phyloP scores from a whole-genome alignment of 2,113 vertebrate species.

The Suncus etruscus region DNA sequence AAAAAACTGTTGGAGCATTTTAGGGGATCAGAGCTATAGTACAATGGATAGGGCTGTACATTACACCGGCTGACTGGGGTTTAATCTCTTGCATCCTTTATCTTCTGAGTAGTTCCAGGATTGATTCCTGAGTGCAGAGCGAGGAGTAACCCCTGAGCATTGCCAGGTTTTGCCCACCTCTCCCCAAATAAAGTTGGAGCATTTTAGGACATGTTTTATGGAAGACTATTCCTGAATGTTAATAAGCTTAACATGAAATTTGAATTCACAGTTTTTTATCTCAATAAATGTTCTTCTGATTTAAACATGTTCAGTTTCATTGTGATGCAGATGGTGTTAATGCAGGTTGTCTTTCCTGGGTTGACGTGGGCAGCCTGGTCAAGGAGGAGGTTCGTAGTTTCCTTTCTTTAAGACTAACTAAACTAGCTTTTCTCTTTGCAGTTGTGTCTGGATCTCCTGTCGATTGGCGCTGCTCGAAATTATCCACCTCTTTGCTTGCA shows the following conservation, averaged over 20 bases:
- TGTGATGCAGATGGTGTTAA: neutral
- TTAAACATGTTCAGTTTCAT: neutral
- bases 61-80: too few species aligned
- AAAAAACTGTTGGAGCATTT: neutral
- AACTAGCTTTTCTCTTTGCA: neutral
- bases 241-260: slow-evolving; percentile 14
- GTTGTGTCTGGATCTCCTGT: neutral
- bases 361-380: neutral
- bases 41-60: too few species aligned
- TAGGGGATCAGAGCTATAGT: too few species aligned
- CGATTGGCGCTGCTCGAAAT: neutral
- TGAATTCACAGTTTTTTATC: neutral
- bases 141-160: too few species aligned
- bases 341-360: neutral
- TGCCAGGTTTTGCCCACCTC: too few species aligned
- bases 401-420: neutral
- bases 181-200: neutral
- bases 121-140: too few species aligned
- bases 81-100: too few species aligned
- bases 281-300: neutral
- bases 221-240: neutral
- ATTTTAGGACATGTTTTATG: neutral
- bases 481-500: neutral
- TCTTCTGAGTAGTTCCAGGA: too few species aligned
- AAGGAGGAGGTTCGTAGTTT: neutral